phyloP scores from a whole-genome alignment of 2,888 invertebrate species.

The Dicycla oo region DNA sequence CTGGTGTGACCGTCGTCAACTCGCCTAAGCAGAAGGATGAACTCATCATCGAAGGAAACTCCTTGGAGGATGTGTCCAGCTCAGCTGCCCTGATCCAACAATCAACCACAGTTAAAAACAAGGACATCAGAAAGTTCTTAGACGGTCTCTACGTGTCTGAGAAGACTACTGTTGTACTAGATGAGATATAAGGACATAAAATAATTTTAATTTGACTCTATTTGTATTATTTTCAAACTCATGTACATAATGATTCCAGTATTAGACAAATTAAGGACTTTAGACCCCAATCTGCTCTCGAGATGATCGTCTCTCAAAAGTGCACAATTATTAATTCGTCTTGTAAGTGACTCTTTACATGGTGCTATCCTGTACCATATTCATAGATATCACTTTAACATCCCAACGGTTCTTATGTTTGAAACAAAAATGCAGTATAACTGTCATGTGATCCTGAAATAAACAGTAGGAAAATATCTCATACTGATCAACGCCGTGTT shows the following conservation, averaged over 20 bases:
- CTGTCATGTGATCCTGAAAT: no score
- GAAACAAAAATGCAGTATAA: no score
- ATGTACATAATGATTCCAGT: not conserved
- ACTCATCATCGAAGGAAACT: constrained; percentile 98
- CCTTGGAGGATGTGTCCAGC: constrained; percentile 98
- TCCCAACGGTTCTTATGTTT: no score
- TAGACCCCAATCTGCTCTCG: no score
- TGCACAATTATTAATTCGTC: no score
- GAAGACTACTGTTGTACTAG: constrained; percentile 97
- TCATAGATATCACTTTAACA: no score
- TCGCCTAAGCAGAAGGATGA: constrained; percentile 99
- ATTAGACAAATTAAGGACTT: not conserved
- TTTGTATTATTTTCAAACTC: constrained; percentile 66
- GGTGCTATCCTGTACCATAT: no score
- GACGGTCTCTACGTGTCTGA: constrained; percentile 99
- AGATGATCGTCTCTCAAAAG: no score
- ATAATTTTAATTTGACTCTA: constrained; percentile 74
- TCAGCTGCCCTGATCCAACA: constrained; percentile 99
- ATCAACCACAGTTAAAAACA: constrained; percentile 99
- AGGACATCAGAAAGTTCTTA: constrained; percentile 99
- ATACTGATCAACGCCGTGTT: no score
- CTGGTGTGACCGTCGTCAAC: constrained; percentile 98
- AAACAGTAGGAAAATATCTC: no score
- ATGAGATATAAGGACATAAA: constrained; percentile 91
- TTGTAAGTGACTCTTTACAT: no score